Evolutionary conservation across 2,113 vertebrate genomes (phyloP).

Genomic region (Nothoprocta pentlandii): DNA sequence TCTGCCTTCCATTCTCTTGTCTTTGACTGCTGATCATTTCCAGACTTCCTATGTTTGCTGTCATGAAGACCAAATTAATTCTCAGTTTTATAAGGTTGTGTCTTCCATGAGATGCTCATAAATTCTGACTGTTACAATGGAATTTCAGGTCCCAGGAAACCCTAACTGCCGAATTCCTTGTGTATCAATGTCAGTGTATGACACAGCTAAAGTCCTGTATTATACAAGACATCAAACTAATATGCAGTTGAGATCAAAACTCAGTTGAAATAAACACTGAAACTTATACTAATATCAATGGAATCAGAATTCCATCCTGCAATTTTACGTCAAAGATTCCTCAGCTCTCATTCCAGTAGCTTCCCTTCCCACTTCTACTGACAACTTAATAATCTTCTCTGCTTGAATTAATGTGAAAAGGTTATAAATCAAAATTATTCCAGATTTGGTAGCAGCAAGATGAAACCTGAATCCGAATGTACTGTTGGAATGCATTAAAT

Average conservation of each 20-base stretch:
- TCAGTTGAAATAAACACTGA: background rate
- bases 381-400: slow-evolving; percentile 22
- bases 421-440: background rate
- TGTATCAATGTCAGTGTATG: background rate
- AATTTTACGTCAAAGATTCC: background rate
- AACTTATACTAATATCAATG: background rate
- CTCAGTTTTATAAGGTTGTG: background rate
- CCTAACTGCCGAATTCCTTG: background rate
- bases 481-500: background rate
- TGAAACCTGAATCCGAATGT: slow-evolving; percentile 10
- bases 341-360: slow-evolving; percentile 20
- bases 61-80: background rate
- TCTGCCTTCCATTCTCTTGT: background rate
- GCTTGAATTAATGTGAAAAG: slow-evolving; percentile 26
- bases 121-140: background rate
- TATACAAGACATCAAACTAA: background rate
- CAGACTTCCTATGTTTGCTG: background rate
- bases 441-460: background rate
- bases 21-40: background rate
- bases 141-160: background rate
- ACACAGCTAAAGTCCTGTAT: background rate
- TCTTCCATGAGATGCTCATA: background rate
- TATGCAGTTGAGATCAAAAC: background rate
- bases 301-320: slow-evolving; percentile 1
- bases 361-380: background rate